phyloP scores from a whole-genome alignment of 2,797 vertebrate species.

The Phrynocephalus vlangalii region DNA sequence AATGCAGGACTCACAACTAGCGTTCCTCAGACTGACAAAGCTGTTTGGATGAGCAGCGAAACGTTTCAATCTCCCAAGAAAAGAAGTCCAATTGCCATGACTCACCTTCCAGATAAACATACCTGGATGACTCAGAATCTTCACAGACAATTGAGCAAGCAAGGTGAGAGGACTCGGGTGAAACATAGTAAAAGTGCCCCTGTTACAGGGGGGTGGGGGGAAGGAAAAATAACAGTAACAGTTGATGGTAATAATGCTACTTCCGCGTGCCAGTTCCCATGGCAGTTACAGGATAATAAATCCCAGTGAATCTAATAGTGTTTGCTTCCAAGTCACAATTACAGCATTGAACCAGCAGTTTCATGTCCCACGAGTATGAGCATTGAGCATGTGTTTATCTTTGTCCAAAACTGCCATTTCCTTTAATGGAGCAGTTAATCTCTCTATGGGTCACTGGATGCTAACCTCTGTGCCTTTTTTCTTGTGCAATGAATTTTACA shows the following conservation, averaged over 20 bases:
- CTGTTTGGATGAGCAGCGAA: too few species aligned
- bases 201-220: constrained; percentile 13
- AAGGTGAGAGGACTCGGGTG: neutral
- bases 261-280: neutral
- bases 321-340: neutral
- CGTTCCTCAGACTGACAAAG: too few species aligned
- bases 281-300: neutral
- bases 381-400: neutral
- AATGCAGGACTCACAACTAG: too few species aligned
- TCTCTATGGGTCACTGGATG: too few species aligned
- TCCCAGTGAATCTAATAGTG: neutral
- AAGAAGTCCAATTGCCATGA: too few species aligned
- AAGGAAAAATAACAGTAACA: too few species aligned
- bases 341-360: constrained; percentile 13
- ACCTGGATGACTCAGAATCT: too few species aligned
- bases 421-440: neutral
- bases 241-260: neutral
- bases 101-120: too few species aligned
- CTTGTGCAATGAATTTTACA: too few species aligned
- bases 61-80: too few species aligned
- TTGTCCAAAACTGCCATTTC: constrained; percentile 19
- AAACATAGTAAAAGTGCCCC: constrained; percentile 14
- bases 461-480: too few species aligned
- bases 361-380: constrained; percentile 32
- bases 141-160: too few species aligned